Base-by-base conservation (phyloP, 2,113 vertebrate species). In the Vanacampus margaritifer region DNA sequence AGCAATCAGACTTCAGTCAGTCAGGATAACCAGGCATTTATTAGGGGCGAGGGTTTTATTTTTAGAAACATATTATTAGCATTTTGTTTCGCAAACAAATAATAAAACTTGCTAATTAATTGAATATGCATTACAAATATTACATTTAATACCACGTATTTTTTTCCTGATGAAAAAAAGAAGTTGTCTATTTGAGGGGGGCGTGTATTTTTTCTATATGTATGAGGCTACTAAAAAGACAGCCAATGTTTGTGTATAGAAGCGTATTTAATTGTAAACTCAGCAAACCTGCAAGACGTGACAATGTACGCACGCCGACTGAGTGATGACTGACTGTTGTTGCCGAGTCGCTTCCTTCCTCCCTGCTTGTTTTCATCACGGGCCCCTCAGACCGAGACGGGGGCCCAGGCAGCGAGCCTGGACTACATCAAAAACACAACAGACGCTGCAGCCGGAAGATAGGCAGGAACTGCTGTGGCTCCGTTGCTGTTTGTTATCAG, bases 371-470 rank as follows among this genome's bases (percentile, higher is more conserved):
- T 79, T 77, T 76, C 64, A 72, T 83, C 69, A 63, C 64, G 69
- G 17, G 68, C 78, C 75, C 65, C 76, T 62, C 67, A 73, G 80
- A 69, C 81, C 61, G 81, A 81, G 61, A 79, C 12, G 8, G 45
- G 67, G 69, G 60, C 37, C 36, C 76, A 46, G 51, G 65, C 45
- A 65, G 62, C 61, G 69, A 71, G 80, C 77, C 87, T 87, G 86
- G 78, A 79, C 75, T 85, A 75, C 79, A 86, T 90, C 86, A 88
- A 88, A 80, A 71, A 19, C 67, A 39, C 65, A 68, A 70, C 83
- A 87, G 81, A 82, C 72, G 24, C 77, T 78, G 64, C 71, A 68
- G 76, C 81, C 82, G 87, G 88, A 89, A 90, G 86, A 86, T 75
- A 60, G 56, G 64, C 80, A 84, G 86, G 87, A 87, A 88, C 84